These are phyloP conservation scores for Geopemphigus sp. DNA, from an alignment of 1,140 invertebrate genomes.

Conservation along the genomic window DNA sequence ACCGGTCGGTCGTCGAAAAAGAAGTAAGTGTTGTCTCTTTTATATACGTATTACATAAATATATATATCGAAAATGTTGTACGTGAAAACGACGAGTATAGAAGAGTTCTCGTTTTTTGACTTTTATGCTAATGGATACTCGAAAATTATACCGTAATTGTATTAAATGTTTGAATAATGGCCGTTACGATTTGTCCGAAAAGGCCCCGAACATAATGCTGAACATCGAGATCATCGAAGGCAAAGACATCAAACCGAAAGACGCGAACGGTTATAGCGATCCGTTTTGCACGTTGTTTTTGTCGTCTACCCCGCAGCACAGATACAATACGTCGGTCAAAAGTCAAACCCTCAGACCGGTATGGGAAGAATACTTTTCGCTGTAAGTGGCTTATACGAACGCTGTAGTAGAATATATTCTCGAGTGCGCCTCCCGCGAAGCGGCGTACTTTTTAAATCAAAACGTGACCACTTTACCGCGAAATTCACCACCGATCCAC, in stretches of 20 bases:
- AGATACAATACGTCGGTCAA: slow-evolving; percentile 89
- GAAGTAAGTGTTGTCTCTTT: slow-evolving; percentile 62
- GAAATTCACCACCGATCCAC: too few species aligned
- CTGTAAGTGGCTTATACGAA: too few species aligned
- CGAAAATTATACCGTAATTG: too few species aligned
- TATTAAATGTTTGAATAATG: too few species aligned
- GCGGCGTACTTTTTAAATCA: slow-evolving; percentile 2
- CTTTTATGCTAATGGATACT: too few species aligned
- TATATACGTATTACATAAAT: too few species aligned
- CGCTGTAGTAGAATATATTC: too few species aligned
- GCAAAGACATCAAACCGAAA: slow-evolving; percentile 86
- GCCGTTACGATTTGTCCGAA: slow-evolving; percentile 23
- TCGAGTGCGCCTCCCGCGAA: too few species aligned
- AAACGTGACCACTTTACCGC: too few species aligned
- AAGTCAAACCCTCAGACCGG: slow-evolving; percentile 79
- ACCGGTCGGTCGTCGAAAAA: slow-evolving; percentile 69
- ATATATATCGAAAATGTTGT: too few species aligned
- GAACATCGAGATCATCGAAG: slow-evolving; percentile 91
- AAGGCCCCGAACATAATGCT: slow-evolving; percentile 87
- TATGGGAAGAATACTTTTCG: slow-evolving; percentile 96
- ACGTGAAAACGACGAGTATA: too few species aligned
- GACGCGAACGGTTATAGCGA: slow-evolving; percentile 96
- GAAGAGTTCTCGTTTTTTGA: too few species aligned
- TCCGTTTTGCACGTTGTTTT: slow-evolving; percentile 85
- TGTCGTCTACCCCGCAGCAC: slow-evolving; percentile 71